Percentiles rank a stretch among this genome's conserved stretches.
phyloP scores from a whole-genome alignment of 1,140 invertebrate species.

The Babylonia areolata region DNA sequence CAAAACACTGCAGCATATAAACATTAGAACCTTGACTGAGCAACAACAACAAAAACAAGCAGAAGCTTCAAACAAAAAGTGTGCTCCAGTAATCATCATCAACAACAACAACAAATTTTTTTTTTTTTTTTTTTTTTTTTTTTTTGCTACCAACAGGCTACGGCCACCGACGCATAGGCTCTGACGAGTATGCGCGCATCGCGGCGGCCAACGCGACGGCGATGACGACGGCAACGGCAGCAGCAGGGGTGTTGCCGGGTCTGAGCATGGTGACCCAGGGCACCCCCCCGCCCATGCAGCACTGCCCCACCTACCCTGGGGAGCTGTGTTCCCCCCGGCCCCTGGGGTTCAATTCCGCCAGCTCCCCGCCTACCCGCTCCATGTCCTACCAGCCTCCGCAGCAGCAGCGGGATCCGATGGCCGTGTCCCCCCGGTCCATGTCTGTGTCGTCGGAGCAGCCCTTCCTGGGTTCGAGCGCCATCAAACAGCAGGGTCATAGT shows the following conservation, averaged over 20 bases:
- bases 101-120: too few relatives aligned
- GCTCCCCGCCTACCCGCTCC: constrained; percentile 56
- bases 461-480: background rate
- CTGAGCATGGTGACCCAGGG: constrained; percentile 31
- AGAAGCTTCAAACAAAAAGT: too few relatives aligned
- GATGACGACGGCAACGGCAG: too few relatives aligned
- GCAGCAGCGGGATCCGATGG: constrained; percentile 1
- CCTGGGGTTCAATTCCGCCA: background rate
- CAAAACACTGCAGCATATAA: too few relatives aligned
- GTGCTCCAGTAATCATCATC: too few relatives aligned
- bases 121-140: too few relatives aligned
- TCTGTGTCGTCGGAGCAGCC: constrained; percentile 11
- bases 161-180: background rate
- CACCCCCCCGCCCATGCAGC: constrained; percentile 52
- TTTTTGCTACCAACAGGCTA: background rate
- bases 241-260: too few relatives aligned
- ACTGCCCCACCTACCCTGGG: constrained; percentile 65
- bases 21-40: too few relatives aligned
- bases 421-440: constrained; percentile 33
- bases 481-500: background rate
- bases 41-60: too few relatives aligned
- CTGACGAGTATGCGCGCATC: constrained; percentile 8
- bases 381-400: constrained; percentile 61
- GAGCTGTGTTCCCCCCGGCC: constrained; percentile 37
- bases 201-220: constrained; percentile 31